Base-by-base conservation (phyloP, 2,888 invertebrate species). In the Mimachlamys varia region DNA sequence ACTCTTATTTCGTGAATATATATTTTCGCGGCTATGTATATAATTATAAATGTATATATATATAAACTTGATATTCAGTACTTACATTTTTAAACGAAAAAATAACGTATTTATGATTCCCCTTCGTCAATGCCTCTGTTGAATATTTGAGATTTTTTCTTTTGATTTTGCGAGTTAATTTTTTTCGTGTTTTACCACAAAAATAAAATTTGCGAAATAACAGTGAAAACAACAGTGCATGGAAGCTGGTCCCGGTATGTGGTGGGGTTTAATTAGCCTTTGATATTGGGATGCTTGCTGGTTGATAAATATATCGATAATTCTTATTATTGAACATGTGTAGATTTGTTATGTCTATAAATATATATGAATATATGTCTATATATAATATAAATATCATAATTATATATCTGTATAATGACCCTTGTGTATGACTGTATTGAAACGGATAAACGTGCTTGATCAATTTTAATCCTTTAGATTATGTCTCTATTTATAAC, bases 271-370 rank as follows among this genome's bases (percentile, higher is more conserved):
- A 22, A 27, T 4, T 12, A 76, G 76, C 76, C 76, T 76, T 76
- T 7, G 12, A 33, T 76, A 15, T 76, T 19, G 76, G 27, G 76
- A 76, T 27, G 13, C 76, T 13, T 76, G 17, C 27, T 19, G 27
- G 33, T 76, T 76, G 3, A 76, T 76, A 33, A 76, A 76, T 76
- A 27, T 76, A 33, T 76, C 2, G 12, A 33, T 76, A 33, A 27
- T 44, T 44, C 44, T n/a, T n/a, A 4, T 27, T 76, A 76, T 76
- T 76, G 33, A 76, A 76, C 17, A 76, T 76, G 76, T 76, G 22
- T 76, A 76, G 22, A 76, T 76, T 76, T 76, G 33, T 76, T 33
- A 76, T 76, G 33, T 76, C 76, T 76, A 76, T 76, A 76, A 22
- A 76, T 33, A 76, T 76, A 76, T 76, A 76, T 4, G 33, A 19